Percentiles rank a stretch among this genome's conserved stretches.
phyloP scores from a whole-genome alignment of 2,113 vertebrate species.

The Larimichthys polyactis region DNA sequence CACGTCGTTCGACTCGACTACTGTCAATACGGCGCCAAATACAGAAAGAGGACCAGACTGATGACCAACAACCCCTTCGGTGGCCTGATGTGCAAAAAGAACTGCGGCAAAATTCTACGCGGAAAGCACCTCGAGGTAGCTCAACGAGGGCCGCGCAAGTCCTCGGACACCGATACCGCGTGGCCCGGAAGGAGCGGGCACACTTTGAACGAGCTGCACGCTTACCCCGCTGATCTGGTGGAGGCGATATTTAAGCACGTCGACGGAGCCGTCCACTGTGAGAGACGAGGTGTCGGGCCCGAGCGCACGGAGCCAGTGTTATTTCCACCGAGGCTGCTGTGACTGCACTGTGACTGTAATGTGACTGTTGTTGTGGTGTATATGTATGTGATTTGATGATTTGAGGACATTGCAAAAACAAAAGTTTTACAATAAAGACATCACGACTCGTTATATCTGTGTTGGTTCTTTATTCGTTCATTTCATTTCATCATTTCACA shows the following conservation, averaged over 20 bases:
- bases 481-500: no score
- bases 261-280: neutral
- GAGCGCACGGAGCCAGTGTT: no score
- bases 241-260: neutral
- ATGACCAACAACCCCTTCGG: slow-evolving; percentile 3
- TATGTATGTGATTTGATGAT: no score
- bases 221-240: neutral
- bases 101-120: no score
- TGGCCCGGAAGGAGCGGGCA: neutral
- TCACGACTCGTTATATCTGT: no score
- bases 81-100: neutral
- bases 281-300: neutral
- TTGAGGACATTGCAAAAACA: no score
- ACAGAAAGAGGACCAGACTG: neutral
- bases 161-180: no score
- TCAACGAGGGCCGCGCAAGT: neutral
- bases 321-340: no score
- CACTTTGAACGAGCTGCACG: neutral
- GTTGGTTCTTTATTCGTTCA: no score
- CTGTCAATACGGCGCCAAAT: neutral
- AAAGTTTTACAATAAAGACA: no score
- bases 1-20: neutral
- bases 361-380: no score
- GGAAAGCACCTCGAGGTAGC: neutral
- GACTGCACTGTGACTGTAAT: no score